phyloP scores from a whole-genome alignment of 2,888 invertebrate species.

The Masnerella sp. region DNA sequence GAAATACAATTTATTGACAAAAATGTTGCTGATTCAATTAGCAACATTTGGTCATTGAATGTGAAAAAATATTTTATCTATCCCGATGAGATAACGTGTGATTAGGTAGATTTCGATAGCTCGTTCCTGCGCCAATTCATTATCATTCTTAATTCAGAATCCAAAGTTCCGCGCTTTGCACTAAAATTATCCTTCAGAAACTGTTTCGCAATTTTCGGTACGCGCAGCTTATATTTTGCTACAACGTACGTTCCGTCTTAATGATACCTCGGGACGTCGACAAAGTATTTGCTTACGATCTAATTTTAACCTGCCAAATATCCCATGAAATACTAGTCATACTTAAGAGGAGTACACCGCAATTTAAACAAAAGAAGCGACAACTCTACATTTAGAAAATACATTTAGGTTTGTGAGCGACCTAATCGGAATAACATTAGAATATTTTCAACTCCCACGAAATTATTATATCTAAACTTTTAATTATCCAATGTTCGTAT shows the following conservation, averaged over 20 bases:
- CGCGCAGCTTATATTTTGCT: slow-evolving; percentile 34
- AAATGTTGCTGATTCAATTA: too few relatives aligned
- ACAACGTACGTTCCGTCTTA: slow-evolving; percentile 27
- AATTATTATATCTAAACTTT: too few relatives aligned
- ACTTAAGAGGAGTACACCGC: slow-evolving; percentile 1
- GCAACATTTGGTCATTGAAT: too few relatives aligned
- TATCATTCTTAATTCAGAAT: slow-evolving; percentile 39
- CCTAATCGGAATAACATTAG: too few relatives aligned
- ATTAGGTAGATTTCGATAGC: slow-evolving; percentile 32
- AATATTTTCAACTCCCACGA: too few relatives aligned
- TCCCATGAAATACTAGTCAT: slow-evolving; percentile 32
- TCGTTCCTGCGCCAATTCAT: slow-evolving; percentile 20
- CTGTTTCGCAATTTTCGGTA: slow-evolving; percentile 34
- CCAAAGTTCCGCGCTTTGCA: slow-evolving; percentile 18
- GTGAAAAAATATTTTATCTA: too few relatives aligned
- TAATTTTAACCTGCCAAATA: slow-evolving; percentile 41
- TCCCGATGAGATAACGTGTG: slow-evolving; percentile 28
- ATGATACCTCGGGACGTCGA: slow-evolving; percentile 37
- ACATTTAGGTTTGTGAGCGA: too few relatives aligned
- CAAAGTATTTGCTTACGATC: slow-evolving; percentile 43
- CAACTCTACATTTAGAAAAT: too few relatives aligned
- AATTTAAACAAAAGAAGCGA: background rate
- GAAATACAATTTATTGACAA: background rate
- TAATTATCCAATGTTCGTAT: too few relatives aligned
- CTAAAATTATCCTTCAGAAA: slow-evolving; percentile 37